These are phyloP conservation scores for Saturnia pavonia DNA, from an alignment of 2,888 invertebrate genomes.

Conservation along the genomic window DNA sequence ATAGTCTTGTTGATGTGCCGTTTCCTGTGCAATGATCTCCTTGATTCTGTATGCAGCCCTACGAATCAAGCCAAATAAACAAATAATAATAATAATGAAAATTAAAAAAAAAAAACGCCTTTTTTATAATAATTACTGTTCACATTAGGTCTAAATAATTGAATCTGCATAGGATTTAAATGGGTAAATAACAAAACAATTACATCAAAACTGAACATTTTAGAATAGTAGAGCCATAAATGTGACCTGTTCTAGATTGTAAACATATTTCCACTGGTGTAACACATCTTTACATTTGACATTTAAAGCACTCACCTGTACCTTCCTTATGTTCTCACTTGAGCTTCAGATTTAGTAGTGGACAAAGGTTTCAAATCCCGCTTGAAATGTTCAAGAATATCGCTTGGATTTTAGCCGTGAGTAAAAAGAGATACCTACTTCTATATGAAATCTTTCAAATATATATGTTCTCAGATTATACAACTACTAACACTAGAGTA, in stretches of 20 bases:
- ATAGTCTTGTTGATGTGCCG: background rate
- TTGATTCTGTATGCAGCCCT: background rate
- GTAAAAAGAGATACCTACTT: slow-evolving; percentile 13
- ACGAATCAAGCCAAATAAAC: too few relatives aligned
- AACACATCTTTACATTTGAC: background rate
- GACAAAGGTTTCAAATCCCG: slow-evolving; percentile 10
- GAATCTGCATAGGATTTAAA: background rate
- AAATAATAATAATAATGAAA: too few relatives aligned
- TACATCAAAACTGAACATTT: background rate
- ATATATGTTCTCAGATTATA: too few relatives aligned
- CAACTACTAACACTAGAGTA: too few relatives aligned
- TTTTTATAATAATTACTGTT: background rate
- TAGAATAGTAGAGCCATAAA: background rate
- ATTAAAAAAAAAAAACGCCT: too few relatives aligned
- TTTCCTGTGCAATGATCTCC: background rate
- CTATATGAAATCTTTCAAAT: background rate
- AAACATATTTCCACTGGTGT: background rate
- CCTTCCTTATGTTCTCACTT: slow-evolving; percentile 7
- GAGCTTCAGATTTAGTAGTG: slow-evolving; percentile 12
- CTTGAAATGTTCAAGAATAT: slow-evolving; percentile 27
- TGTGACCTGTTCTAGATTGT: background rate
- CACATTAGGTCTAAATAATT: too few relatives aligned
- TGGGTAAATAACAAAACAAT: background rate
- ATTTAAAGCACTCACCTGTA: slow-evolving; percentile 3
- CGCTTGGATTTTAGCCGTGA: slow-evolving; percentile 23